phyloP scores from a whole-genome alignment of 2,113 vertebrate species.

The Okapia johnstoni region DNA sequence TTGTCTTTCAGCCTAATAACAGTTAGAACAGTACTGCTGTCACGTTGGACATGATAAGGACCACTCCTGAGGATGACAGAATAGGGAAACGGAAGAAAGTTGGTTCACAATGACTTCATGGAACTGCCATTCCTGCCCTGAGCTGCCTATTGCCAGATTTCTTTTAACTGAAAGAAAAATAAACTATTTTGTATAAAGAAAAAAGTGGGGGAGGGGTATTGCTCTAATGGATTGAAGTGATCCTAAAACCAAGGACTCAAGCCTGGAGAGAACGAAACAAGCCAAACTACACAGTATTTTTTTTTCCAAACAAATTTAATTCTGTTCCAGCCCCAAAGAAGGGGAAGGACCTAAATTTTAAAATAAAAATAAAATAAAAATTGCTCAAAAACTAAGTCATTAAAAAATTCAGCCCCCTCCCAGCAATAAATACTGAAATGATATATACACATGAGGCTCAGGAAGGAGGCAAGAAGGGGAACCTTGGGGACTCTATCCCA shows the following conservation, averaged over 20 bases:
- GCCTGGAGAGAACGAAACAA: slow-evolving; percentile 39
- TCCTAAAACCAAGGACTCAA: slow-evolving; percentile 11
- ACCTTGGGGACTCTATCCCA: background rate
- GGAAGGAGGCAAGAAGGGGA: slow-evolving; percentile 38
- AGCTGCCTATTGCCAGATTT: background rate
- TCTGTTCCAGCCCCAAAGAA: slow-evolving; percentile 23
- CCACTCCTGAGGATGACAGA: background rate
- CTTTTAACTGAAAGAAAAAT: slow-evolving; percentile 17
- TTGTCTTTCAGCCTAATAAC: background rate
- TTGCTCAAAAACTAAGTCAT: slow-evolving; percentile 41
- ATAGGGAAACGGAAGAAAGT: background rate
- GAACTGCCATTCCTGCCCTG: background rate
- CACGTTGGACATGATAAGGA: background rate
- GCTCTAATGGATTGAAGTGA: background rate
- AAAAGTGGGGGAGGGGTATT: background rate
- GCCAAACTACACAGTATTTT: background rate
- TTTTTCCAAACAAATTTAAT: slow-evolving; percentile 70
- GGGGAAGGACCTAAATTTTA: slow-evolving; percentile 38
- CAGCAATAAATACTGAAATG: slow-evolving; percentile 71
- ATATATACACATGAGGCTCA: slow-evolving; percentile 66
- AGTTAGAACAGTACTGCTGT: background rate
- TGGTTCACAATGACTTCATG: background rate
- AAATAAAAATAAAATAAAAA: slow-evolving; percentile 57
- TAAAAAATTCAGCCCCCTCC: slow-evolving; percentile 39
- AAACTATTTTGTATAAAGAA: background rate